These are phyloP conservation scores for Nebria salina DNA, from an alignment of 2,888 invertebrate genomes.

Conservation along the genomic window DNA sequence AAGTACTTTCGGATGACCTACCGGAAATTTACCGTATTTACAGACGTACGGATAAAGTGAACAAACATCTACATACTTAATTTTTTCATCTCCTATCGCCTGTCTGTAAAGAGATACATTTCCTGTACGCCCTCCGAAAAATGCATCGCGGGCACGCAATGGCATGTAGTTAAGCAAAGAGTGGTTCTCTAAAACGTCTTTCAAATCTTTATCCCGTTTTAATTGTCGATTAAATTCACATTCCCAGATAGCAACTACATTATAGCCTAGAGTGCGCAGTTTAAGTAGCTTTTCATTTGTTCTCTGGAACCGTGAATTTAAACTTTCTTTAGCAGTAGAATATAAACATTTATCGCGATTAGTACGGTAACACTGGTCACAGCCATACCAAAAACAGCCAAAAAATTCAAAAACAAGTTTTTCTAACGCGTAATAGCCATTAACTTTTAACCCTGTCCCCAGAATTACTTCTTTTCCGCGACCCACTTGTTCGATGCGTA, in stretches of 20 bases:
- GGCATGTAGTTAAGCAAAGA: no score
- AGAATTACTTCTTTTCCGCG: constrained; percentile 27
- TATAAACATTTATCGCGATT: not conserved
- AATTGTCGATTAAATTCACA: not conserved
- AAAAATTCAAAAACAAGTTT: constrained; percentile 8
- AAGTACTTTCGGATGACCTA: no score
- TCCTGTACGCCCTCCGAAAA: no score
- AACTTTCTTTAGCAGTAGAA: not conserved
- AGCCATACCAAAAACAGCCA: constrained; percentile 6
- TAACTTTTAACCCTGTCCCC: not conserved
- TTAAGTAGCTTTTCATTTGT: not conserved
- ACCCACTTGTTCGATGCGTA: constrained; percentile 37
- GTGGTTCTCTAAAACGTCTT: no score
- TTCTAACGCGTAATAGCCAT: not conserved
- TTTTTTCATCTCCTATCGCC: no score
- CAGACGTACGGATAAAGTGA: no score
- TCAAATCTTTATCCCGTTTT: no score
- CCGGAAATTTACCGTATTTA: no score
- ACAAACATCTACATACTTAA: no score
- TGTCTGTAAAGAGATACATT: no score
- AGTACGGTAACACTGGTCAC: not conserved
- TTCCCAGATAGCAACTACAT: constrained; percentile 5
- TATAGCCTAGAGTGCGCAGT: not conserved
- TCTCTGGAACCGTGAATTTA: not conserved
- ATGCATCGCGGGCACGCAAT: no score